Base-by-base conservation (phyloP, 2,113 vertebrate genomes). In the Daubentonia madagascariensis region DNA sequence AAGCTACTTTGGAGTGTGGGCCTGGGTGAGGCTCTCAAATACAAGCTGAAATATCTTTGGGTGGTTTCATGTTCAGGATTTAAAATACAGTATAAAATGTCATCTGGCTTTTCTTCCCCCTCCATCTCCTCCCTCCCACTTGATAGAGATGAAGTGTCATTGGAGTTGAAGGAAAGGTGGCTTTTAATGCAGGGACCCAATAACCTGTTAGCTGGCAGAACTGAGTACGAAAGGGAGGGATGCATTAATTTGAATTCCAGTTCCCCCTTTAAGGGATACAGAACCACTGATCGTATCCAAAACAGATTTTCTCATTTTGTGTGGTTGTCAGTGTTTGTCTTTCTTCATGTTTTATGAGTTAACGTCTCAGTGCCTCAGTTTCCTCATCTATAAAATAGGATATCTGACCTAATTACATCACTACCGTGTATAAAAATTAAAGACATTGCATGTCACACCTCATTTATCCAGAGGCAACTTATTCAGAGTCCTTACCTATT, bases 41-140 rank as follows among this genome's bases (percentile, higher is more conserved):
- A 93, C 89, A 59, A 94, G 59, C 2, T 94, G 45, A 97, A 84
- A 87, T 90, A 54, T 92, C n/a, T 93, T 65, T 13, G 40, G 61
- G 37, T 94, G 20, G 23, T 83, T 98, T 89, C 7, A 0, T 86
- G 48, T 90, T 93, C 30, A 91, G 81, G 50, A 12, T 95, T 20
- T 73, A 85, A 98, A 97, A 59, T 14, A 92, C 17, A 91, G 57
- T 65, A 28, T 83, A 94, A 95, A 98, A 93, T 43, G 9, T 75
- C 32, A 6, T 25, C 25, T 35, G 85, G 0, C n/a, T 92, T 94
- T 28, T 91, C 76, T 59, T 32, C 8, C 20, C 76, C 65, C 91
- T 80, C 73, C 17, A 37, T 86, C 65, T 72, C 81, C 97, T 97
- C 59, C 61, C 10, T 97, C 35, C 30, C 0, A 0, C 20, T 81